phyloP scores from a whole-genome alignment of 2,797 vertebrate genomes.

The Crocodylus rhombifer region DNA sequence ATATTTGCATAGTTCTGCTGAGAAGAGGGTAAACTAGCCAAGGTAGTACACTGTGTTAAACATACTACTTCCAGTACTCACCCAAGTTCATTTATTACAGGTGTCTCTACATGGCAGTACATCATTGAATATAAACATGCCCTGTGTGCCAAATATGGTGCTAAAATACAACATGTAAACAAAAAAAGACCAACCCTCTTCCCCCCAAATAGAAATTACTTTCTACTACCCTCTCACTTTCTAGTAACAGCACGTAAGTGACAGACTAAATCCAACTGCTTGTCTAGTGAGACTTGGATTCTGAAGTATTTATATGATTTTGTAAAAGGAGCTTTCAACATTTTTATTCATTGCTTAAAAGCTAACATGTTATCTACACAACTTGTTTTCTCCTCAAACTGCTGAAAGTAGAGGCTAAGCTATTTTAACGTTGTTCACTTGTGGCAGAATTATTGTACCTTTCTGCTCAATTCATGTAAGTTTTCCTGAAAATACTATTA shows the following conservation, averaged over 20 bases:
- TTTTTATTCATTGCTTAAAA: background rate
- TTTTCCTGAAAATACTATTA: constrained; percentile 13
- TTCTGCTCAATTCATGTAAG: constrained; percentile 31
- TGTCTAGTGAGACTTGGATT: background rate
- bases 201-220: background rate
- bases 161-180: background rate
- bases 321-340: constrained; percentile 24
- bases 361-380: background rate
- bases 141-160: background rate
- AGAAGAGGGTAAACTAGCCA: too few relatives aligned
- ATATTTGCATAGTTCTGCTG: too few relatives aligned
- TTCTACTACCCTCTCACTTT: background rate
- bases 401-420: background rate
- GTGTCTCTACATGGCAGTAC: too few relatives aligned
- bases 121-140: too few relatives aligned
- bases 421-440: background rate
- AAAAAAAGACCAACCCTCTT: background rate
- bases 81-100: too few relatives aligned
- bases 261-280: background rate
- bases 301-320: background rate
- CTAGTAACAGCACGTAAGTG: background rate
- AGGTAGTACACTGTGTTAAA: too few relatives aligned
- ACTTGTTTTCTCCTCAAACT: background rate
- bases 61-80: too few relatives aligned
- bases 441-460: constrained; percentile 4